Evolutionary conservation across 2,888 invertebrate species (phyloP), one percentile per base, ranked within the genome.

Genomic region (Drosophila sordidula): DNA sequence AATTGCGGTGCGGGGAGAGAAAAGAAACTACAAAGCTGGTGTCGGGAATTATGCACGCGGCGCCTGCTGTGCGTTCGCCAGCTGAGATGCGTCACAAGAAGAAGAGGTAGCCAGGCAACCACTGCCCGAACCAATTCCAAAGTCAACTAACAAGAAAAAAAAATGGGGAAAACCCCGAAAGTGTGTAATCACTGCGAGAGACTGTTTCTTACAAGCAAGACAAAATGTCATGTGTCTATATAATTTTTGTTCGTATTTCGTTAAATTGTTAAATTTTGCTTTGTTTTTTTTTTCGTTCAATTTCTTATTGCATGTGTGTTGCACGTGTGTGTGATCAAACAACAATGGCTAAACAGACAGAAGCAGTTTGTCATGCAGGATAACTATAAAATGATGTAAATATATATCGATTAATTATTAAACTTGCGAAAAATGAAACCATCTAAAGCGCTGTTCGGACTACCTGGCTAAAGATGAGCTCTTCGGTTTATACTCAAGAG

Each of bases 41-140:
- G 78, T 78, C 87, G 63, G 85, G 85, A 81, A 88, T 86, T 52
- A 91, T 90, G 90, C 91, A 90, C 69, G 75, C 80, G 61, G 69
- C 89, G 63, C 73, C 87, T 39, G 79, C 79, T 58, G 89, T 91
- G 78, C 91, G 91, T 69, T 91, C 91, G 58, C 91, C 91, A 32
- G 91, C 91, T 8, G 91, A 91, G 85, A 79, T 90, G 83, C 88
- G 91, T 32, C 90, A 91, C 67, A 91, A 91, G 75, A 91, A 91
- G 82, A 91, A 91, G 82, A 91, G 91, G 90, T 91, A 83, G 42
- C 18, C 25, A 34, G 38, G 2, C 32, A 32, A 4, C 11, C 32
- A 11, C 16, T 41, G 34, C 14, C 16, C 12, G 22, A 61, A 18
- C 8, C 26, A n/a, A 39, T 16, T 32, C n/a, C 47, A 76, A 16